These are phyloP conservation scores for Chromobotia macracanthus DNA, from an alignment of 2,797 vertebrate genomes.

Conservation along the genomic window DNA sequence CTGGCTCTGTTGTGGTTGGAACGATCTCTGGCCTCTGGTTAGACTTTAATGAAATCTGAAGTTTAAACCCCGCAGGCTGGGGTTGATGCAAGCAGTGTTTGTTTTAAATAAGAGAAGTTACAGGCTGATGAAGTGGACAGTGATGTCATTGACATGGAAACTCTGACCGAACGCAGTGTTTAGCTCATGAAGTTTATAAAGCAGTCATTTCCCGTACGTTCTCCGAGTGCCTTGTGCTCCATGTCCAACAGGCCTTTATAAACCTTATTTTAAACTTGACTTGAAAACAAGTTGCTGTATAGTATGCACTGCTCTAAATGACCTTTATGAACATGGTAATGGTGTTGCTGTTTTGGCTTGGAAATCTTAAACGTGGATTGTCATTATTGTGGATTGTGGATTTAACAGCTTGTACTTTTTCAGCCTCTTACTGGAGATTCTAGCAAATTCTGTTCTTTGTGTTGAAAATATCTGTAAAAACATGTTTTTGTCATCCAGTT, in stretches of 20 bases:
- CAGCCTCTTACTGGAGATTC: neutral
- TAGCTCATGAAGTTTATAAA: neutral
- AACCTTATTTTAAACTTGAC: constrained; percentile 15
- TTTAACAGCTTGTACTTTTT: neutral
- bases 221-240: constrained; percentile 18
- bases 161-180: constrained; percentile 16
- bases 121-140: neutral
- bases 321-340: neutral
- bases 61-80: constrained; percentile 14
- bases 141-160: constrained; percentile 20
- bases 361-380: neutral
- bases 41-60: constrained; percentile 46
- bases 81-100: constrained; percentile 18
- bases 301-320: too few species aligned
- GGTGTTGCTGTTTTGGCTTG: neutral
- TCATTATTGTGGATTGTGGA: neutral
- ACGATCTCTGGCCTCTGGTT: constrained; percentile 32
- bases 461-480: neutral
- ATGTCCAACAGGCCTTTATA: neutral
- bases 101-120: constrained; percentile 29
- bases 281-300: too few species aligned
- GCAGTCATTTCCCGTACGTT: neutral
- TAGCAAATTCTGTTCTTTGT: neutral
- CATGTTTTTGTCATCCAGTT: neutral
- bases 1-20: constrained; percentile 34